A percentile compares a stretch with the other conserved stretches of the same genome.
Evolutionary conservation across 2,113 vertebrate species (phyloP).

Genomic region (Petroica traversi): DNA sequence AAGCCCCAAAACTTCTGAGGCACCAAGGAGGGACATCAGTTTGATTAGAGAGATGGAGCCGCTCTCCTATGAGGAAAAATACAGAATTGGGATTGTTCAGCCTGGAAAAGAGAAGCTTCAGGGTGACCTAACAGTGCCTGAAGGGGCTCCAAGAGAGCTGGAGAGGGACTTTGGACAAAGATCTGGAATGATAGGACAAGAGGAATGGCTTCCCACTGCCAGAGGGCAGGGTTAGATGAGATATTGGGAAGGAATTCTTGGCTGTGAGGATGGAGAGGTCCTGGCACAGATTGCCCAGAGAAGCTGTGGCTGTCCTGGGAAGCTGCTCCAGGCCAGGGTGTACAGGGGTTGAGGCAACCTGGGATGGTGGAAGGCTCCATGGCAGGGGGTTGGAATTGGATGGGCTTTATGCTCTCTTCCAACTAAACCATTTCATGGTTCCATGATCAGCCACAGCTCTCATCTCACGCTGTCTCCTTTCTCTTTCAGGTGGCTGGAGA

Average conservation of each 20-base stretch:
- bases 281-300: neutral
- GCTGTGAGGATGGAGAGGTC: neutral
- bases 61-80: too few relatives aligned
- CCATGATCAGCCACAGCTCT: neutral
- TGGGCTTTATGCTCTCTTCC: neutral
- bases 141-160: neutral
- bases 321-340: neutral
- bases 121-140: neutral
- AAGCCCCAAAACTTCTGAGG: neutral
- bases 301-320: neutral
- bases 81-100: neutral
- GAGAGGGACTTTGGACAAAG: neutral
- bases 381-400: neutral
- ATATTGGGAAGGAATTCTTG: neutral
- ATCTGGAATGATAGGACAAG: neutral
- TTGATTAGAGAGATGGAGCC: neutral
- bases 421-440: fast-evolving
- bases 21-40: neutral
- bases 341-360: neutral
- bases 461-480: neutral
- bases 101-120: neutral
- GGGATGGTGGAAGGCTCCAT: neutral
- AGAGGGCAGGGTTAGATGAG: neutral
- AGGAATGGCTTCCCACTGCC: neutral
- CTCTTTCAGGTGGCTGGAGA: slow-evolving; percentile 51